Base-by-base conservation (phyloP, 2,113 vertebrate genomes). In the Dissostichus mawsoni region DNA sequence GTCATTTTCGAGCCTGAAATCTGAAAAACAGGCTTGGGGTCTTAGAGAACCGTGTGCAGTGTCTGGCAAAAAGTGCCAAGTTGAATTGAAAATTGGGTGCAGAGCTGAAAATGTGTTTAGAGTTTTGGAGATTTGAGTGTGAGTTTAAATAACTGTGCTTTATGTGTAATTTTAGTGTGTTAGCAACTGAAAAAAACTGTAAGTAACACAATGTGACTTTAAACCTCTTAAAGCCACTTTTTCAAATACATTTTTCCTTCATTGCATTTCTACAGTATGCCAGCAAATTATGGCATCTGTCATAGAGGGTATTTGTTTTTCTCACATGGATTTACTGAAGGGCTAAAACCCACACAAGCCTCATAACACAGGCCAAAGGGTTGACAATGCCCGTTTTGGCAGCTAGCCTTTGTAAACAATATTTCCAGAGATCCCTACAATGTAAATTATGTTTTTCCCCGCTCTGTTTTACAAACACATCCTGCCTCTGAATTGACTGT, bases 371-470 rank as follows among this genome's bases (percentile, higher is more conserved):
- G 62, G 55, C 65, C 59, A 10, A 8, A 71, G 9, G 65, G 18
- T 8, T 69, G 48, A 69, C 41, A 5, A 10, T 74, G 74, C 36
- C 68, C 59, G 63, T n/a, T 16, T 18, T 85, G 79, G 84, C 76
- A 53, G 64, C 69, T 16, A 33, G 69, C 84, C 82, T 65, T 7
- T 3, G 51, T 81, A 78, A 87, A 90, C 79, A 84, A 59, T 62
- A 78, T 76, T 68, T 63, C 65, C 45, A 50, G 47, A 59, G 33
- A 56, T 67, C 47, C 25, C 12, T 20, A 56, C 61, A 29, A 70
- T 63, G 8, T 20, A 74, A 62, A 66, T 66, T 58, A 5, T 74
- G 57, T 73, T 29, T 29, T 29, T 74, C 51, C 52, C 29, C 8
- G 23, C n/a, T 64, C 6, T 18, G 33, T 71, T 69, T 73, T 69